phyloP scores from a whole-genome alignment of 1,140 invertebrate genomes.

The Lepidurus couesii region DNA sequence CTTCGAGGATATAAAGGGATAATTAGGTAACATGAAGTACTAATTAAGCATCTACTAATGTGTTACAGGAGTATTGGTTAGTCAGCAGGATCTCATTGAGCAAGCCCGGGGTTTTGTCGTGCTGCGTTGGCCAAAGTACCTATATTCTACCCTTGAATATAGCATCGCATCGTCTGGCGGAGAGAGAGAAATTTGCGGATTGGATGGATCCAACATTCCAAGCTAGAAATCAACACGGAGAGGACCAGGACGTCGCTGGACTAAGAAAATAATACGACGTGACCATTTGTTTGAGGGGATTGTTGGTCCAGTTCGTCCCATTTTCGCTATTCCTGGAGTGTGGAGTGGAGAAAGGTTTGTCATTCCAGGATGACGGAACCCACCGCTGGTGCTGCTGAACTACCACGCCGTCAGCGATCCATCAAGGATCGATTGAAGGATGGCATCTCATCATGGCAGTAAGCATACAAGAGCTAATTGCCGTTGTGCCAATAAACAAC shows the following conservation, averaged over 20 bases:
- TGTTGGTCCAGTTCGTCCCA: no score
- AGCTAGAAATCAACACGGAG: neutral
- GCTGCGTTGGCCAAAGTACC: no score
- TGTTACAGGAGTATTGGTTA: no score
- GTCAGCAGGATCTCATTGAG: no score
- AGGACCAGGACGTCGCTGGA: neutral
- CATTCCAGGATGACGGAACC: slow-evolving; percentile 4
- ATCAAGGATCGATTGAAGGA: slow-evolving; percentile 65
- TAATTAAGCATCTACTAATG: no score
- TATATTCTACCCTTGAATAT: no score
- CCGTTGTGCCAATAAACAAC: neutral
- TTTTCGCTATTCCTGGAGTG: neutral
- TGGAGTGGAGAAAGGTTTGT: neutral
- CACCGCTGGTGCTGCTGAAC: neutral
- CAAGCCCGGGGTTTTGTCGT: no score
- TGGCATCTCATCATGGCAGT: slow-evolving; percentile 69
- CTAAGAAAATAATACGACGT: neutral
- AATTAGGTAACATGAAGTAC: no score
- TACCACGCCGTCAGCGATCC: slow-evolving; percentile 46
- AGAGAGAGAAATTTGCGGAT: neutral
- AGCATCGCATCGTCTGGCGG: neutral
- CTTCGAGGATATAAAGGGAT: no score
- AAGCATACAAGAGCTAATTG: slow-evolving; percentile 47
- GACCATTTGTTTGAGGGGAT: no score
- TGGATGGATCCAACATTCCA: slow-evolving; percentile 13